Evolutionary conservation across 2,797 vertebrate genomes (phyloP).

Genomic region (Galago senegalensis): DNA sequence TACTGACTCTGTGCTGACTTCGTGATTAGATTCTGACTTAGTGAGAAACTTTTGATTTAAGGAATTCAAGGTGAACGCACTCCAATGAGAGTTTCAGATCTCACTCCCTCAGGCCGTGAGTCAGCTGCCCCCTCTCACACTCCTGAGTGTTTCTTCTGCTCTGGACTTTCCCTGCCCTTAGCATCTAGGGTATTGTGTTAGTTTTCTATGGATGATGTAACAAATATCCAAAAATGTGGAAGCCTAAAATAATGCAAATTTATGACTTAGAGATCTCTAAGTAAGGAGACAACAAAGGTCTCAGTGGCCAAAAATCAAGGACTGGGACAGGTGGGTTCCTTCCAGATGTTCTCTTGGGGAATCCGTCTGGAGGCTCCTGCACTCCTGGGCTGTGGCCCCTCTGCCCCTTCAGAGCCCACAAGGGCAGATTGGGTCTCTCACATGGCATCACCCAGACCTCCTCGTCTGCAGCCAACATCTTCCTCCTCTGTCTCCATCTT

Average conservation of each 20-base stretch:
- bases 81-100: neutral
- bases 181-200: no score
- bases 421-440: fast-evolving
- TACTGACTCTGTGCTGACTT: constrained; percentile 81
- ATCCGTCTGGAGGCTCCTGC: fast-evolving
- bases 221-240: neutral
- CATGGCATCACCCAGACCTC: fast-evolving
- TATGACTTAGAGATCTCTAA: neutral
- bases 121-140: fast-evolving
- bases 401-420: neutral
- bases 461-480: fast-evolving
- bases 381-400: neutral
- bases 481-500: neutral
- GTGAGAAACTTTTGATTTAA: constrained; percentile 72
- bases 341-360: neutral
- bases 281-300: fast-evolving
- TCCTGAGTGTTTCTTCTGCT: neutral
- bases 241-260: fast-evolving
- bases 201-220: neutral
- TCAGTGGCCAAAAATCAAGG: neutral
- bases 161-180: neutral
- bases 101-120: neutral
- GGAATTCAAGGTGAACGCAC: constrained; percentile 28
- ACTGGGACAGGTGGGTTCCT: fast-evolving
- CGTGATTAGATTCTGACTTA: constrained; percentile 71